These are phyloP conservation scores for Noctua janthe DNA, from an alignment of 2,888 invertebrate species.

Conservation along the genomic window DNA sequence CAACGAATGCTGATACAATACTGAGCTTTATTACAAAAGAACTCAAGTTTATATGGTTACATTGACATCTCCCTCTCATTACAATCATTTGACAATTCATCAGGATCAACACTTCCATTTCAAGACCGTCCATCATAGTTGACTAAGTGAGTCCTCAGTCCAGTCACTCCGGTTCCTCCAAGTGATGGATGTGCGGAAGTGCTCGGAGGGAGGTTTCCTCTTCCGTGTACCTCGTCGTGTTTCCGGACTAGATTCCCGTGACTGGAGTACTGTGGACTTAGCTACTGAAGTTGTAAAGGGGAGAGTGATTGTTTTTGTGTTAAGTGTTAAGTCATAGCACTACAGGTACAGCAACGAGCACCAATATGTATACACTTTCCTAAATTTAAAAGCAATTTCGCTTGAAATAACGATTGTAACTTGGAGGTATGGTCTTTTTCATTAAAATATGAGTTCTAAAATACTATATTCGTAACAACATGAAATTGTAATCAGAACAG, in stretches of 20 bases:
- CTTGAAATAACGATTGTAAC: no score
- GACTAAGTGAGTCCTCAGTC: slow-evolving; percentile 28
- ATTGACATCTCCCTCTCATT: no score
- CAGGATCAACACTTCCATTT: not conserved
- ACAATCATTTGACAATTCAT: not conserved
- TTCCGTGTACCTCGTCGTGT: slow-evolving; percentile 43
- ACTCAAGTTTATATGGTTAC: no score
- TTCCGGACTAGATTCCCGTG: slow-evolving; percentile 46
- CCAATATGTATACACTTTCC: no score
- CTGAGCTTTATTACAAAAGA: no score
- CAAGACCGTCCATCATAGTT: slow-evolving; percentile 24
- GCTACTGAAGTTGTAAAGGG: not conserved
- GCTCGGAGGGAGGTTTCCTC: slow-evolving; percentile 26
- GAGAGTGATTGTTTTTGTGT: not conserved
- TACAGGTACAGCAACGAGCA: no score
- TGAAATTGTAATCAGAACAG: no score
- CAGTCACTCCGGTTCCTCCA: slow-evolving; percentile 23
- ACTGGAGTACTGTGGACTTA: not conserved
- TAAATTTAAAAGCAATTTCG: no score
- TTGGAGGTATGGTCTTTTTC: no score
- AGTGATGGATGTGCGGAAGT: slow-evolving; percentile 52
- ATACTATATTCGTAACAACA: no score
- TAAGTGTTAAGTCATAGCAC: not conserved
- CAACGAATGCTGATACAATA: no score
- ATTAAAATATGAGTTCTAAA: no score